phyloP scores from a whole-genome alignment of 2,797 vertebrate species.

The Lacerta viridis region DNA sequence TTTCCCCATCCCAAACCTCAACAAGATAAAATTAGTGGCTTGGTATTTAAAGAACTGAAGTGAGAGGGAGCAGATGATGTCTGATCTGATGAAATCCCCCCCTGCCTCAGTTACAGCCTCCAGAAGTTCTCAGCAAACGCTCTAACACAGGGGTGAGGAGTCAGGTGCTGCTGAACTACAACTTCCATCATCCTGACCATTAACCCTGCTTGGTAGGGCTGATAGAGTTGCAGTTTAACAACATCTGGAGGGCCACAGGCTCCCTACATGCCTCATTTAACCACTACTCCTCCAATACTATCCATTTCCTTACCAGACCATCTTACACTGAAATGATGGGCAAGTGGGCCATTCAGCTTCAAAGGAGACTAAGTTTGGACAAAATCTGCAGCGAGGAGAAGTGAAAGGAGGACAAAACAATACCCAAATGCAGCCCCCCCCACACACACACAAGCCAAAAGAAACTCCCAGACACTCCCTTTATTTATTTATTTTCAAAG shows the following conservation, averaged over 20 bases:
- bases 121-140: constrained; percentile 32
- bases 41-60: constrained; percentile 36
- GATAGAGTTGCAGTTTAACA: too few species aligned
- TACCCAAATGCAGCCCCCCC: constrained; percentile 29
- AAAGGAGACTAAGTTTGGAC: constrained; percentile 45
- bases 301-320: constrained; percentile 18
- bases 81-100: constrained; percentile 7
- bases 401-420: constrained; percentile 48
- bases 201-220: too few species aligned
- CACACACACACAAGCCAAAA: too few species aligned
- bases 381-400: constrained; percentile 52
- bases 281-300: constrained; percentile 13
- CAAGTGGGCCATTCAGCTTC: constrained; percentile 36
- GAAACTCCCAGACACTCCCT: not conserved
- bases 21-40: not conserved
- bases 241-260: too few species aligned
- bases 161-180: too few species aligned
- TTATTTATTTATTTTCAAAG: constrained; percentile 32
- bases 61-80: not conserved
- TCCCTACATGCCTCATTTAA: too few species aligned
- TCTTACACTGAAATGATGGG: not conserved
- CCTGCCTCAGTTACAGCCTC: not conserved
- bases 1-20: too few species aligned
- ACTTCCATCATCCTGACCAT: too few species aligned
- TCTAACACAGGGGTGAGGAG: not conserved